A percentile compares a stretch with the other conserved stretches of the same genome.
phyloP scores from a whole-genome alignment of 2,113 vertebrate species.

The Myotis lucifugus region DNA sequence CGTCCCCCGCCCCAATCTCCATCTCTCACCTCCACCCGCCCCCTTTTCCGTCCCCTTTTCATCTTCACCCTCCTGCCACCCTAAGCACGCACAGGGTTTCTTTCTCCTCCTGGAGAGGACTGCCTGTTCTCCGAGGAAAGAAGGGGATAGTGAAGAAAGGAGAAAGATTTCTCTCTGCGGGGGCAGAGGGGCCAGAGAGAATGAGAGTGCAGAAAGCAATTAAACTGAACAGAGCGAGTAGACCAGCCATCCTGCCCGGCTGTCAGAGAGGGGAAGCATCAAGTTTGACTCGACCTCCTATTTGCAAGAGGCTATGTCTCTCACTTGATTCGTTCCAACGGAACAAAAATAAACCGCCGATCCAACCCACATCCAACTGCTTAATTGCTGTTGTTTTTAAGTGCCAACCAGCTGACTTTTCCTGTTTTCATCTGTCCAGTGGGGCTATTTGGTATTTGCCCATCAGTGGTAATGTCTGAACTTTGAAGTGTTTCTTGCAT shows the following conservation, averaged over 20 bases:
- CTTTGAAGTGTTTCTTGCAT: conserved; percentile 58
- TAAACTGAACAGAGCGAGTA: conserved; percentile 56
- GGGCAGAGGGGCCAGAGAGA: background rate
- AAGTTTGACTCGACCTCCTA: conserved; percentile 71
- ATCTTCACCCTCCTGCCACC: conserved; percentile 60
- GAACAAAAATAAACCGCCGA: conserved; percentile 67
- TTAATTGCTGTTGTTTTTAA: conserved; percentile 84
- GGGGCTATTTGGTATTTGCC: conserved; percentile 56
- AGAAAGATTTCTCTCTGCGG: conserved; percentile 8
- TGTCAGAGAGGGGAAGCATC: conserved; percentile 57
- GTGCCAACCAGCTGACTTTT: conserved; percentile 74
- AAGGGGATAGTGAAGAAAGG: conserved; percentile 11
- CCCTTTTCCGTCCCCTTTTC: background rate
- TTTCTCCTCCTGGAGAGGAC: conserved; percentile 55
- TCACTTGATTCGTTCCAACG: conserved; percentile 73
- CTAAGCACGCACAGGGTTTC: conserved; percentile 68
- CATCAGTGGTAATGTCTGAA: conserved; percentile 50
- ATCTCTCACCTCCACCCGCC: background rate
- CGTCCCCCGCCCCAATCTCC: background rate
- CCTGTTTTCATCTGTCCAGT: conserved; percentile 71
- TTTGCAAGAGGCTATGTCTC: conserved; percentile 80
- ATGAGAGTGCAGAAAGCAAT: conserved; percentile 50
- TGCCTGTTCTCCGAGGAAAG: conserved; percentile 28
- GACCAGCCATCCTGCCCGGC: background rate
- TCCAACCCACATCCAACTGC: conserved; percentile 81